Evolutionary conservation across 2,888 invertebrate species (phyloP).

Genomic region (Cosmia pyralina): DNA sequence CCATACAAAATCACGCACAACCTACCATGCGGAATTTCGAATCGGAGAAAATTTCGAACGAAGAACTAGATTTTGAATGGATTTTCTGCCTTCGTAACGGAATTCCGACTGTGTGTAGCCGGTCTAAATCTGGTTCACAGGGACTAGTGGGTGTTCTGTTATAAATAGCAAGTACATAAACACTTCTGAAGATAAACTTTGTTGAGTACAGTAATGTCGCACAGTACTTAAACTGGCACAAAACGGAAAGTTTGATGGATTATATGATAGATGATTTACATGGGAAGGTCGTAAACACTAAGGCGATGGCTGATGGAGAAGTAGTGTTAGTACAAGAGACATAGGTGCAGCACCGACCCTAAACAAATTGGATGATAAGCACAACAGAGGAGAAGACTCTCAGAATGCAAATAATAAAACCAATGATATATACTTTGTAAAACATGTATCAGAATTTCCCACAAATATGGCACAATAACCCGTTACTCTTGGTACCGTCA

Average conservation of each 20-base stretch:
- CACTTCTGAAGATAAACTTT: neutral
- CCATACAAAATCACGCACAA: too few relatives aligned
- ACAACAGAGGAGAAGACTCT: neutral
- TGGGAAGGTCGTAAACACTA: neutral
- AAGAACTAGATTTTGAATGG: too few relatives aligned
- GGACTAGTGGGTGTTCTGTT: neutral
- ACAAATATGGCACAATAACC: constrained; percentile 23
- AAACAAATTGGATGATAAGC: neutral
- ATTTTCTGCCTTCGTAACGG: too few relatives aligned
- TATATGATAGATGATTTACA: too few relatives aligned
- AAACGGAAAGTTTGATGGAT: too few relatives aligned
- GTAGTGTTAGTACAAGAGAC: too few relatives aligned
- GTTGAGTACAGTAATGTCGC: neutral
- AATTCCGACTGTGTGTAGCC: too few relatives aligned
- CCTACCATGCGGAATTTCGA: too few relatives aligned
- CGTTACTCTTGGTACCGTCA: constrained; percentile 40
- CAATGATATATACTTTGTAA: constrained; percentile 5
- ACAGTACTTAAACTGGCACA: neutral
- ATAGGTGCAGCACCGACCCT: too few relatives aligned
- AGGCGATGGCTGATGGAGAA: too few relatives aligned
- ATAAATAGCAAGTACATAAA: neutral
- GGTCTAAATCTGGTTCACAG: neutral
- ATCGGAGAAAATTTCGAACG: too few relatives aligned
- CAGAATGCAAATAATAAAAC: neutral
- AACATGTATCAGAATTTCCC: constrained; percentile 14